These are phyloP conservation scores for Amphipyra tragopoginis DNA, from an alignment of 2,888 invertebrate species.

Conservation along the genomic window DNA sequence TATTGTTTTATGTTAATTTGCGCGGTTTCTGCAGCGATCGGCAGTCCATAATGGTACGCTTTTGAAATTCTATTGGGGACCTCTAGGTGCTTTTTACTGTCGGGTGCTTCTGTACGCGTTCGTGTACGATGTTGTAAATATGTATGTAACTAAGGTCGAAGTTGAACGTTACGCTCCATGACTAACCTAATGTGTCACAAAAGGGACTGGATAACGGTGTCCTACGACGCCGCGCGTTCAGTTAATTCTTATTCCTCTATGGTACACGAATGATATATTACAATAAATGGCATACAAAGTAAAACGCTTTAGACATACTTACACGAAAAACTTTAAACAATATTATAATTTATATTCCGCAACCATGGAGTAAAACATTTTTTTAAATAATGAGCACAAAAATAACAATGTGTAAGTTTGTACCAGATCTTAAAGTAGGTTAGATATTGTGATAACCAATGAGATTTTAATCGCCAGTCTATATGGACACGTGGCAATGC, in stretches of 20 bases:
- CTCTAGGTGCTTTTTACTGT: constrained; percentile 89
- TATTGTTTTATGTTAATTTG: constrained; percentile 67
- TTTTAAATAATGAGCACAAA: constrained; percentile 82
- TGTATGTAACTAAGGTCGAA: constrained; percentile 81
- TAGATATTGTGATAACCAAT: constrained; percentile 89
- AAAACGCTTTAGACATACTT: constrained; percentile 61
- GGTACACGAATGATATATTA: constrained; percentile 55
- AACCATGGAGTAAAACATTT: constrained; percentile 67
- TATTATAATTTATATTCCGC: constrained; percentile 56
- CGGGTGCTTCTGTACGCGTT: constrained; percentile 88
- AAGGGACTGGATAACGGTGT: constrained; percentile 57
- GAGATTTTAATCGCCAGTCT: constrained; percentile 86
- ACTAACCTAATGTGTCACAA: constrained; percentile 81
- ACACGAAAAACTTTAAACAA: constrained; percentile 52
- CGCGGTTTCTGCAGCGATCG: constrained; percentile 75
- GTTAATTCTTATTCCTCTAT: constrained; percentile 41
- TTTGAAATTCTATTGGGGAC: constrained; percentile 86
- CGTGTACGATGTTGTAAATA: constrained; percentile 87
- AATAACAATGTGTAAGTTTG: constrained; percentile 84
- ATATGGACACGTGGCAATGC: constrained; percentile 75
- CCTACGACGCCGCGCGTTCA: constrained; percentile 37
- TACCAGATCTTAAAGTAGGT: constrained; percentile 87
- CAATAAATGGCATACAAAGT: constrained; percentile 60
- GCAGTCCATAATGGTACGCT: constrained; percentile 81
- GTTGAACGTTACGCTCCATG: constrained; percentile 81